phyloP scores from a whole-genome alignment of 1,140 invertebrate species.

The Belonocnema kinseyi region DNA sequence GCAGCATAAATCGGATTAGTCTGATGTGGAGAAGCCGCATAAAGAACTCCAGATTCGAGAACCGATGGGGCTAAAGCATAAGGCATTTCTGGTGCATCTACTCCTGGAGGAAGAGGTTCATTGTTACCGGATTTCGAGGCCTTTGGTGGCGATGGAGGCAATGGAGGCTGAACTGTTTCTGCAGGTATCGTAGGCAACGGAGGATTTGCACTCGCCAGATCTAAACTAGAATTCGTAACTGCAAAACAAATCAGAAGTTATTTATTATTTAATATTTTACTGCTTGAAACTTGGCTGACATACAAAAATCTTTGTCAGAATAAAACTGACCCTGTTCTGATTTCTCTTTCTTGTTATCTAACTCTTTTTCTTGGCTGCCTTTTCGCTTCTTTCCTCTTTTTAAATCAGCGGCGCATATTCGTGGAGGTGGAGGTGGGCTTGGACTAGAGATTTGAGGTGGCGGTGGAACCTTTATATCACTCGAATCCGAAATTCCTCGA shows the following conservation, averaged over 20 bases:
- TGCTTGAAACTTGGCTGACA: no score
- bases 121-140: slow-evolving; percentile 50
- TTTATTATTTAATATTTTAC: no score
- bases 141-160: slow-evolving; percentile 38
- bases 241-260: neutral
- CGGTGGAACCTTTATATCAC: slow-evolving; percentile 49
- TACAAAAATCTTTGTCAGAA: neutral
- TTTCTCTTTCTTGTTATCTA: slow-evolving; percentile 55
- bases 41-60: slow-evolving; percentile 61
- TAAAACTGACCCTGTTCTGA: slow-evolving; percentile 58
- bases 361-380: slow-evolving; percentile 52
- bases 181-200: slow-evolving; percentile 34
- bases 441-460: slow-evolving; percentile 66
- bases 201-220: slow-evolving; percentile 36
- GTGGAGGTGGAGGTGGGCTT: slow-evolving; percentile 69
- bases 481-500: slow-evolving; percentile 34
- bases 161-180: slow-evolving; percentile 41
- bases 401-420: slow-evolving; percentile 67
- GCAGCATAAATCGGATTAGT: slow-evolving; percentile 69
- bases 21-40: slow-evolving; percentile 61
- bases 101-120: slow-evolving; percentile 76
- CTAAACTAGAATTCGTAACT: neutral
- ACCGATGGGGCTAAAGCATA: slow-evolving; percentile 57
- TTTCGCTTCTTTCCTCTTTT: slow-evolving; percentile 61
- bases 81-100: slow-evolving; percentile 72